Evolutionary conservation across 92 coral and sea anemone species (phyloP).

Genomic region (Porites lobata): DNA sequence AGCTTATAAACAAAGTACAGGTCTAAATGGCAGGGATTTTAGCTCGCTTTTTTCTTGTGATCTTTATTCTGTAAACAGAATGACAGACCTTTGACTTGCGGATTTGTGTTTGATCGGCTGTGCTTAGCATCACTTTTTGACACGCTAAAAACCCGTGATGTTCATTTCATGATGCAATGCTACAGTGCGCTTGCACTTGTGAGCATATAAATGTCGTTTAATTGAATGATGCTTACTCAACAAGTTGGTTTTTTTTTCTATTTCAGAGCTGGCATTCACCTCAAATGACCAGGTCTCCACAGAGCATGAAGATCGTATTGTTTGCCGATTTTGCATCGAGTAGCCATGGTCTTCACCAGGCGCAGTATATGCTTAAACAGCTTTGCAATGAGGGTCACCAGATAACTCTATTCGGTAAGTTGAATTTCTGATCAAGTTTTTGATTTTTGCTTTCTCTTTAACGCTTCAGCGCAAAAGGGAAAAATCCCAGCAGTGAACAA

Average conservation of each 20-base stretch:
- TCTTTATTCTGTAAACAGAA: neutral
- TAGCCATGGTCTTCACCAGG: slow-evolving; percentile 93
- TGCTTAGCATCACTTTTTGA: neutral
- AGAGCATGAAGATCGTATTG: slow-evolving; percentile 94
- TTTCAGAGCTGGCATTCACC: slow-evolving; percentile 32
- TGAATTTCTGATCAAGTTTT: neutral
- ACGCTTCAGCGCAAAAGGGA: slow-evolving; percentile 1
- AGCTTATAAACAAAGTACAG: neutral
- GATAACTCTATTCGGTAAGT: slow-evolving; percentile 95
- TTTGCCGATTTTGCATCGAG: slow-evolving; percentile 91
- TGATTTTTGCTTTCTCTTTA: neutral
- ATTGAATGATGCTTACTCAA: neutral
- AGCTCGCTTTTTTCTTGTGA: slow-evolving; percentile 1
- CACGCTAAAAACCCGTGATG: slow-evolving; percentile 25
- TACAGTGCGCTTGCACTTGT: neutral
- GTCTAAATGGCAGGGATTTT: neutral
- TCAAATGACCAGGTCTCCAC: slow-evolving; percentile 32
- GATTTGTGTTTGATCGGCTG: neutral
- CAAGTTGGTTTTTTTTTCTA: too few species aligned
- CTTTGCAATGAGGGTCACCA: slow-evolving; percentile 97
- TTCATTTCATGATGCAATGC: slow-evolving; percentile 32
- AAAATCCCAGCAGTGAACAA: neutral
- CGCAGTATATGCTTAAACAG: slow-evolving; percentile 92
- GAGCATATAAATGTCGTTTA: neutral
- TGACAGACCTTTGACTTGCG: too few species aligned